Evolutionary conservation across 2,797 vertebrate species (phyloP).

Genomic region (Mycteria americana): DNA sequence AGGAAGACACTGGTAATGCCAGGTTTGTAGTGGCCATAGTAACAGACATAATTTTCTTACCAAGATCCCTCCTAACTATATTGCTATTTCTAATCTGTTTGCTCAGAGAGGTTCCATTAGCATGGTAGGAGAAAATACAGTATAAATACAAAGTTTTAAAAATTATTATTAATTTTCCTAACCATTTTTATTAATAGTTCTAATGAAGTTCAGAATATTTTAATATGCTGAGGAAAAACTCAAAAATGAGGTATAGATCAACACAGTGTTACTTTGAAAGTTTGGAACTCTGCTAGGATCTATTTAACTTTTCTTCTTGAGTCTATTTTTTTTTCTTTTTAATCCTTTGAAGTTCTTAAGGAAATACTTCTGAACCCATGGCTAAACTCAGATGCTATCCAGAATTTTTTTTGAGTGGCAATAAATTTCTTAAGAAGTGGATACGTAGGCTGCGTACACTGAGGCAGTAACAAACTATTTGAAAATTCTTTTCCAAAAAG

Average conservation of each 20-base stretch:
- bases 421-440: background rate
- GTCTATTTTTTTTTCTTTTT: background rate
- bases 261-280: background rate
- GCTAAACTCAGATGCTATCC: background rate
- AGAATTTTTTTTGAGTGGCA: background rate
- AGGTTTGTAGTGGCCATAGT: background rate
- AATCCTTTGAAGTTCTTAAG: background rate
- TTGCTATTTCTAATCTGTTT: background rate
- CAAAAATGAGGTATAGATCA: background rate
- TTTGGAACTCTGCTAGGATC: background rate
- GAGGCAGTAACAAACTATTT: background rate
- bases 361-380: background rate
- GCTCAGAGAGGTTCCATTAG: background rate
- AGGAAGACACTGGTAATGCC: background rate
- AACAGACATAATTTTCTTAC: background rate
- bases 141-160: background rate
- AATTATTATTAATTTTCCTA: background rate
- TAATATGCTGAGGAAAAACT: background rate
- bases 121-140: background rate
- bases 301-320: background rate
- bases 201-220: background rate
- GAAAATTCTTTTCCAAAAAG: background rate
- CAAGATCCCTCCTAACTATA: background rate
- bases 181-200: background rate
- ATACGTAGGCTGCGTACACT: background rate